Base-by-base conservation (phyloP, 2,797 vertebrate species). In the Lithobates sylvaticus region DNA sequence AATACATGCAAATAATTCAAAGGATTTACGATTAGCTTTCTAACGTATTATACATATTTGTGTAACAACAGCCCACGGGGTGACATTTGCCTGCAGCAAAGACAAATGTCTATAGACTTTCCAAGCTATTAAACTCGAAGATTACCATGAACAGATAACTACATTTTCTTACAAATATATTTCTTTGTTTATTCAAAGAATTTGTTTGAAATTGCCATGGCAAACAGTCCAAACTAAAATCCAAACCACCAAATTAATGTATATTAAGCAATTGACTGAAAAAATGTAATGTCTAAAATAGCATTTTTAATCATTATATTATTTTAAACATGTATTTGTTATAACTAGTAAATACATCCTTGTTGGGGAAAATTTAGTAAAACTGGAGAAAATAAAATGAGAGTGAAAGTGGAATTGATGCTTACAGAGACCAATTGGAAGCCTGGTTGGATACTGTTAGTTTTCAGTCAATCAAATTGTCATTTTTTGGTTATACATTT, bases 1-100 rank as follows among this genome's bases (percentile, higher is more conserved):
- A 80, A 80, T 69, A 21, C 26, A 80, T 80, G 65, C 39, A 80
- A 80, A 78, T 78, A 29, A 69, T 69, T 47, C 64, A 68, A 50
- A 65, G 36, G n/a, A 21, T 36, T 69, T 80, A 44, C 29, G 26
- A 80, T 80, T 80, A 29, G 26, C 23, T 69, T 80, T 80, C 39
- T 69, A 69, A 80, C 64, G 10, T 67, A 78, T 78, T 78, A 21
- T n/a, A 65, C 50, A 65, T 78, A 78, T 78, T 69, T 69, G n/a
- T 69, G 47, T 80, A 50, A n/a, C 67, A 80, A 80, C 16, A 69
- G 64, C 12, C 64, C 23, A 47, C 42, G 39, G 36, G 36, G 39
- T 68, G 65, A 80, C 2, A 80, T 69, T 69, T 69, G 78, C 36
- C 61, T 78, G 12, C 29, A 42, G 58, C 36, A 12, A 39, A 68